Evolutionary conservation across 2,797 vertebrate genomes (phyloP), one percentile per base, ranked within the genome.

Genomic region (Falco novaeseelandiae): DNA sequence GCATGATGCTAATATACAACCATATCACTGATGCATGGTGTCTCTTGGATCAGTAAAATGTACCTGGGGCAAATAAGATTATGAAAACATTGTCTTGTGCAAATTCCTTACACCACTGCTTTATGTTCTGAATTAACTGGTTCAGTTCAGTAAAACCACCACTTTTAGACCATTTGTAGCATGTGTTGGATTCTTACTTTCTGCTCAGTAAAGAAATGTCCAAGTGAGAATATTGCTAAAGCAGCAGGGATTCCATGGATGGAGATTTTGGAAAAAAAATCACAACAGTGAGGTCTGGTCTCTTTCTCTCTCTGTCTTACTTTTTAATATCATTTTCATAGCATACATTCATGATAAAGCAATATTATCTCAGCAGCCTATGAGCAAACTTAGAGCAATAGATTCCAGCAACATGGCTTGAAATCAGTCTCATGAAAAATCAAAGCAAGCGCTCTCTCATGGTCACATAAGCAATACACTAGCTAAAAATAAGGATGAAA

Each of bases 401-500:
- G 30, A 54, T 80, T 67, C 36, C 54, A 55, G 29, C 7, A 86
- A 51, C 0, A 1, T 30, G 14, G 23, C 9, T 69, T 83, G 73
- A 79, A 86, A 66, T 70, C 48, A 80, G 5, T 27, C 48, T 93
- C 30, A 57, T 27, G 34, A 87, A 78, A 93, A 94, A 89, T 67
- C 62, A 95, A 90, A 95, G 48, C 30, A 94, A 87, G 23, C 9
- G 10, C 22, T 79, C n/a, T 89, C 51, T 87, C 40, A 82, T 0
- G 0, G 73, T 80, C 90, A 85, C 34, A 62, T 6, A 88, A 90
- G 46, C 25, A 92, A 85, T 19, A 70, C 34, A 38, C 17, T 42
- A 89, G 12, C 20, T 92, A 66, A 83, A 89, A 86, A 63, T 59
- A 91, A 85, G n/a, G 57, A 95, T 87, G 51, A 95, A 92, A 94